These are phyloP conservation scores for Drosophila sproati DNA, from an alignment of 1,140 invertebrate genomes.

Conservation along the genomic window DNA sequence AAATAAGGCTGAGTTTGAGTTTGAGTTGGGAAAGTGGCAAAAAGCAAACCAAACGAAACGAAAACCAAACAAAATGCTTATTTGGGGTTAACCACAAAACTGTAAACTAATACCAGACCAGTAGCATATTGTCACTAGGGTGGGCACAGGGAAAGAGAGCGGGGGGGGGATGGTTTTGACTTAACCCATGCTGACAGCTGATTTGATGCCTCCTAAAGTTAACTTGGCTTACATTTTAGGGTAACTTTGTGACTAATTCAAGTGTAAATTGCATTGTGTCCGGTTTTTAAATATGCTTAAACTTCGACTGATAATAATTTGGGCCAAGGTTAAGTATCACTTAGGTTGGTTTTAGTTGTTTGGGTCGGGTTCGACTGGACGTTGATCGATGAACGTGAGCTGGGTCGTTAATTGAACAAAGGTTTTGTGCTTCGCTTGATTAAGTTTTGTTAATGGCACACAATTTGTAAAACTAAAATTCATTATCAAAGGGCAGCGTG, in stretches of 20 bases:
- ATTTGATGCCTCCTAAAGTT: constrained; percentile 32
- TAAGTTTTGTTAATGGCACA: constrained; percentile 20
- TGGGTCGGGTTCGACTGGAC: constrained; percentile 10
- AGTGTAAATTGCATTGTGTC: constrained; percentile 56
- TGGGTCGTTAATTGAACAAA: constrained; percentile 38
- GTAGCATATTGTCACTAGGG: constrained; percentile 22
- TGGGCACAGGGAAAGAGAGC: not conserved
- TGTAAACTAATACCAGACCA: constrained; percentile 64
- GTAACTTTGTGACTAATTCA: constrained; percentile 46
- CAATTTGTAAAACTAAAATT: constrained; percentile 29
- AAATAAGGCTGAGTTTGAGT: constrained; percentile 36
- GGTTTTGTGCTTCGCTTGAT: constrained; percentile 25
- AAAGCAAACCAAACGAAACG: constrained; percentile 32
- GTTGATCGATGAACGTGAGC: constrained; percentile 51
- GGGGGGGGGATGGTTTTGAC: not conserved
- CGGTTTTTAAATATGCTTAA: constrained; percentile 1
- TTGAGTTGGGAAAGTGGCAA: constrained; percentile 62
- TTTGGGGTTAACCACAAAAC: constrained; percentile 76
- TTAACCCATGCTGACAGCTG: constrained; percentile 39
- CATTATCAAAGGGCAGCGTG: constrained; percentile 25
- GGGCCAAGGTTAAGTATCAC: constrained; percentile 42
- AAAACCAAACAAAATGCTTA: constrained; percentile 71
- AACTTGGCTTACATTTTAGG: constrained; percentile 46
- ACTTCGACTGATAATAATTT: constrained; percentile 41
- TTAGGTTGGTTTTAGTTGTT: not conserved